phyloP scores from a whole-genome alignment of 30 jellyfish, hydroid and myxozoan genomes.

The Turritopsis dohrnii region DNA sequence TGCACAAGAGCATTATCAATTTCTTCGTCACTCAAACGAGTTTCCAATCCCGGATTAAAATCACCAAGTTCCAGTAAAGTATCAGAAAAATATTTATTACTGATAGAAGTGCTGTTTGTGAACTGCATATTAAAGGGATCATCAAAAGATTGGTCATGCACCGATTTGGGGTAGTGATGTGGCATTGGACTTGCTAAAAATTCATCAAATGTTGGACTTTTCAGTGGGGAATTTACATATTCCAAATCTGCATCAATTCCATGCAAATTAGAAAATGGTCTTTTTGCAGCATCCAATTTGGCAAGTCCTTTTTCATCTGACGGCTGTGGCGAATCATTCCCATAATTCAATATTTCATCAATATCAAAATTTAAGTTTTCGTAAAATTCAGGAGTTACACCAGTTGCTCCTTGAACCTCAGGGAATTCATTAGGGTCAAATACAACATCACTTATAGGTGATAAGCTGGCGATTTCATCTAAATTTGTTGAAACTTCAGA shows the following conservation, averaged over 20 bases:
- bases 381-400: neutral
- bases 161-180: neutral
- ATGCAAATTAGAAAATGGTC: constrained; percentile 1
- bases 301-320: neutral
- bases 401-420: neutral
- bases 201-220: constrained; percentile 10
- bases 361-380: constrained; percentile 7
- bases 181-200: constrained; percentile 11
- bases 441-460: constrained; percentile 14
- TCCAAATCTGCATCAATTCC: constrained; percentile 1
- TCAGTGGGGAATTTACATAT: constrained; percentile 14
- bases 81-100: neutral
- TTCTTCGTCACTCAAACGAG: constrained; percentile 7
- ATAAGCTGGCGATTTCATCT: neutral
- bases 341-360: constrained; percentile 2
- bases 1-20: constrained; percentile 21
- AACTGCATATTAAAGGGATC: constrained; percentile 21
- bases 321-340: neutral
- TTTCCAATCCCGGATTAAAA: constrained; percentile 4
- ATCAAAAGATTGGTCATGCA: constrained; percentile 17
- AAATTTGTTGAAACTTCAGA: constrained; percentile 1
- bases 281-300: constrained; percentile 6
- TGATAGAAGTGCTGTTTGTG: neutral
- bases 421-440: neutral
- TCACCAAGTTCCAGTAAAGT: neutral